phyloP scores from a whole-genome alignment of 2,113 vertebrate species.

The Tragulus kanchil region DNA sequence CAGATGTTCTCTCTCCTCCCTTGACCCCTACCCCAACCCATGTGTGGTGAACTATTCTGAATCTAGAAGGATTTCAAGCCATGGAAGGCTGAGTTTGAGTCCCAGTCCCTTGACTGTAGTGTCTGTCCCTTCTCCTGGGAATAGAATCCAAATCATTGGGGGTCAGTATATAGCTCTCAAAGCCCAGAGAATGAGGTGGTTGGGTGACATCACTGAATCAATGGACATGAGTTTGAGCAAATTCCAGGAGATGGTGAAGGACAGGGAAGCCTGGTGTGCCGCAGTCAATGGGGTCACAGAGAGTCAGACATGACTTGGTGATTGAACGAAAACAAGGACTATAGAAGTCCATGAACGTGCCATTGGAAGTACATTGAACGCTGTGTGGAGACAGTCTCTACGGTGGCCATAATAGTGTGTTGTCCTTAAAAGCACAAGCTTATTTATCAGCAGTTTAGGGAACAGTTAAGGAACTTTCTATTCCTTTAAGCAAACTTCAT shows the following conservation, averaged over 20 bases:
- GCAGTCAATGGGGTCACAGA: background rate
- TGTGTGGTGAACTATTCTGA: background rate
- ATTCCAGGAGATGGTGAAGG: background rate
- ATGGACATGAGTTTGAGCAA: background rate
- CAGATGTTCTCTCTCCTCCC: background rate
- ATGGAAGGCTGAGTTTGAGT: background rate
- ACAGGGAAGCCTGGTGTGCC: background rate
- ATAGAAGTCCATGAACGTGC: background rate
- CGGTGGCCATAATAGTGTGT: background rate
- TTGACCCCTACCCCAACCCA: background rate
- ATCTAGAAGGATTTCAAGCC: constrained; percentile 16
- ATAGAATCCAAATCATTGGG: constrained; percentile 10
- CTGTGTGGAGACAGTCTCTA: background rate
- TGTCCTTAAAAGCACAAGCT: background rate
- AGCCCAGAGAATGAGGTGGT: background rate
- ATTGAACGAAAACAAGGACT: background rate
- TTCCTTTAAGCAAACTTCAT: constrained; percentile 51
- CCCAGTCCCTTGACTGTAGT: background rate
- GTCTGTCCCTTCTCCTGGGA: background rate
- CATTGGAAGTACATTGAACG: background rate
- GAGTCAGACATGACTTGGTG: background rate
- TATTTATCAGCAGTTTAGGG: background rate
- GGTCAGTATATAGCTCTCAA: background rate
- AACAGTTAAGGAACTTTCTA: background rate
- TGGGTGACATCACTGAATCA: too few species aligned